These are phyloP conservation scores for Plodia interpunctella DNA, from an alignment of 1,140 invertebrate genomes.

Conservation along the genomic window DNA sequence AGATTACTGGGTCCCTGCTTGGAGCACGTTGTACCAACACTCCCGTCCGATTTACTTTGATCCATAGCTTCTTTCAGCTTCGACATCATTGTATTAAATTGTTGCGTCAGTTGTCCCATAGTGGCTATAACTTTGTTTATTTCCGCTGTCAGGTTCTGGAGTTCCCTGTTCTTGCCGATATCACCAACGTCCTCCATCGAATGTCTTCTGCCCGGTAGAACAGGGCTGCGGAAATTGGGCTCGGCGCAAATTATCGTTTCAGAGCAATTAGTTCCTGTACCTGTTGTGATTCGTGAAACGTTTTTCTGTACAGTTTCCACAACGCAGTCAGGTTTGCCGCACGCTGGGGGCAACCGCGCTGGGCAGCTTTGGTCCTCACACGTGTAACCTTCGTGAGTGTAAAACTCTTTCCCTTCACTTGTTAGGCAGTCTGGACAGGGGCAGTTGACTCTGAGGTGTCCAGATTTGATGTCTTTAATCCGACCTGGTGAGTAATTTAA, in stretches of 20 bases:
- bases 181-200: not conserved
- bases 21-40: not conserved
- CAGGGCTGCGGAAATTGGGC: too few species aligned
- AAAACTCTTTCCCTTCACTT: constrained; percentile 26
- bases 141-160: not conserved
- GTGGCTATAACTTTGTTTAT: not conserved
- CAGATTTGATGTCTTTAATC: constrained; percentile 53
- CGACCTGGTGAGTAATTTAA: constrained; percentile 52
- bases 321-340: too few species aligned
- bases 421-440: constrained; percentile 57
- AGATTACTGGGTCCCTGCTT: not conserved
- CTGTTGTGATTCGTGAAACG: too few species aligned
- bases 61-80: not conserved
- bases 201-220: too few species aligned
- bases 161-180: too few species aligned
- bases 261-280: too few species aligned
- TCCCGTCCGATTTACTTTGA: not conserved
- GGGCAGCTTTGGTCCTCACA: too few species aligned
- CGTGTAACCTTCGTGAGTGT: not conserved
- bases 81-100: not conserved
- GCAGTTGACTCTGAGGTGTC: constrained; percentile 46
- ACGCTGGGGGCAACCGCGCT: too few species aligned
- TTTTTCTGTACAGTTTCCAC: too few species aligned
- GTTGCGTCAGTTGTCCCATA: not conserved
- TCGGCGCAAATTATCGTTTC: too few species aligned